Percentiles rank a stretch among this genome's conserved stretches.
phyloP scores from a whole-genome alignment of 2,797 vertebrate species.

The Tenualosa thibaudeaui region DNA sequence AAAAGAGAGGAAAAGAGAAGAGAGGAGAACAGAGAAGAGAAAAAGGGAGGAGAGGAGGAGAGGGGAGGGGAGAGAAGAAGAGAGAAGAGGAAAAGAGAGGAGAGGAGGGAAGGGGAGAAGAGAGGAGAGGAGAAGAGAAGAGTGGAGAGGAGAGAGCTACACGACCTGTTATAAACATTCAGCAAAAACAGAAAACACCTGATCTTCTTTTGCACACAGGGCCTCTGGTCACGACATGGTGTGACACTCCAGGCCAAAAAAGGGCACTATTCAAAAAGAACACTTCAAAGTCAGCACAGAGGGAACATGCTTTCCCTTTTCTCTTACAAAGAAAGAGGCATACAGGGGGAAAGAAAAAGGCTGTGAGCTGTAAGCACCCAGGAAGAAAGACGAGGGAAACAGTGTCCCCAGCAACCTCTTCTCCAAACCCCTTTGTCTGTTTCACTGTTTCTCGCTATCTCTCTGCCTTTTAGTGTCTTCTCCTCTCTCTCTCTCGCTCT shows the following conservation, averaged over 20 bases:
- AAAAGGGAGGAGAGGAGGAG: too few species aligned
- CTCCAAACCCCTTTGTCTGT: background rate
- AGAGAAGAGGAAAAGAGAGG: too few species aligned
- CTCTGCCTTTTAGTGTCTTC: background rate
- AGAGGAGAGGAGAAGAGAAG: background rate
- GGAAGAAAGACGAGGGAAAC: background rate
- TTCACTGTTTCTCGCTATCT: background rate
- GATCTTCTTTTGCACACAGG: background rate
- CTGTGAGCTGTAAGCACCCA: background rate
- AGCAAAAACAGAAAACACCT: slow-evolving; percentile 10
- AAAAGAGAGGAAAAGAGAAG: too few species aligned
- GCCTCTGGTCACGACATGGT: background rate
- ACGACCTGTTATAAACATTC: slow-evolving; percentile 6
- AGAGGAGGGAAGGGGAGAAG: background rate
- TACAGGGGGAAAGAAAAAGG: background rate
- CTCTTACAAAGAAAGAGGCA: background rate
- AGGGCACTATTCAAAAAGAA: slow-evolving; percentile 4
- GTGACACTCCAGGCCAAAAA: background rate
- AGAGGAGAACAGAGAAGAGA: too few species aligned
- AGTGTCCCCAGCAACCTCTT: background rate
- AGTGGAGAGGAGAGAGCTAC: background rate
- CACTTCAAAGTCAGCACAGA: slow-evolving; percentile 20
- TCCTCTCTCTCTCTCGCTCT: background rate
- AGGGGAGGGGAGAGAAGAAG: too few species aligned
- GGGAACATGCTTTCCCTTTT: background rate